A percentile compares a stretch with the other conserved stretches of the same genome.
These are phyloP conservation scores for Cosmia trapezina DNA, from an alignment of 2,888 invertebrate genomes.

Conservation along the genomic window DNA sequence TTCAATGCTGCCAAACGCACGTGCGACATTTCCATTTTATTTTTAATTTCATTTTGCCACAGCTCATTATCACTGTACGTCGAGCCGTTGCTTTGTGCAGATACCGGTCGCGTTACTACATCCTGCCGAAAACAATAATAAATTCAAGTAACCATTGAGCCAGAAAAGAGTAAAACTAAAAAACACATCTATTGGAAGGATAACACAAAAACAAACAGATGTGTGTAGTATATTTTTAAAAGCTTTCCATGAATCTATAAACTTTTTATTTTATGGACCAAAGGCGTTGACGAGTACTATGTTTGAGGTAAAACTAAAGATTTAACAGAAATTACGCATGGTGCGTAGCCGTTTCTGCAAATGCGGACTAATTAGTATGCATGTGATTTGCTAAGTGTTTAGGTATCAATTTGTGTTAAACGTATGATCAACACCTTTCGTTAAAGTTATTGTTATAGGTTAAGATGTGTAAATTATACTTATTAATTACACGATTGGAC, in stretches of 20 bases:
- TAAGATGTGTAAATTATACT: conserved; percentile 25
- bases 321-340: conserved; percentile 3
- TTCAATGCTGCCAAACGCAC: conserved; percentile 90
- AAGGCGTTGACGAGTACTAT: conserved; percentile 16
- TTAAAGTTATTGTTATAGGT: conserved; percentile 23
- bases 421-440: neutral
- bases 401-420: conserved; percentile 14
- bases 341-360: neutral
- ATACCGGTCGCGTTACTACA: conserved; percentile 86
- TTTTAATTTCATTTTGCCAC: conserved; percentile 90
- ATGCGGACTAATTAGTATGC: conserved; percentile 2
- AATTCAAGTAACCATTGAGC: conserved; percentile 42
- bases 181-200: conserved; percentile 47
- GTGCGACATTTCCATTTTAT: conserved; percentile 91
- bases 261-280: neutral
- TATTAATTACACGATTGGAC: neutral
- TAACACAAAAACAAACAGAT: conserved; percentile 52
- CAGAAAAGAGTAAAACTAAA: conserved; percentile 27
- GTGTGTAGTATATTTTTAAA: conserved; percentile 18
- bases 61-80: conserved; percentile 89
- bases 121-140: conserved; percentile 76
- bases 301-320: neutral
- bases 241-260: conserved; percentile 10
- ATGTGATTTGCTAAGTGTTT: conserved; percentile 15
- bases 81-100: conserved; percentile 87